Evolutionary conservation across 2,113 vertebrate genomes (phyloP).

Genomic region (Tragelaphus buxtoni): DNA sequence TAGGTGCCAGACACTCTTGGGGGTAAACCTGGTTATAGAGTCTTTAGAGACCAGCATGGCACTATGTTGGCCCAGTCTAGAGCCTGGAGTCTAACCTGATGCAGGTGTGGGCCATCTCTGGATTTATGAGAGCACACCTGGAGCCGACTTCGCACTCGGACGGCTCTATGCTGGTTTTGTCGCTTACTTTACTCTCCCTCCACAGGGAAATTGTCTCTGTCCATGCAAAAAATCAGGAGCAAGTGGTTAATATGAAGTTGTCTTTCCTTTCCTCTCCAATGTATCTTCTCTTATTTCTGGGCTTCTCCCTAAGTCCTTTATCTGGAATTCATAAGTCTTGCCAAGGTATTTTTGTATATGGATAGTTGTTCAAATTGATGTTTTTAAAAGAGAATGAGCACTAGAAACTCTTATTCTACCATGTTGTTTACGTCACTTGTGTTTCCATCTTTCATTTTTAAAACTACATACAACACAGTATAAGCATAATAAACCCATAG

Average conservation of each 20-base stretch:
- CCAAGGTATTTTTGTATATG: background rate
- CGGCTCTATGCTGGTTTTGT: background rate
- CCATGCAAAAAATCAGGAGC: accelerated
- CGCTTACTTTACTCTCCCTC: background rate
- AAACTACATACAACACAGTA: background rate
- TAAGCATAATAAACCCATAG: background rate
- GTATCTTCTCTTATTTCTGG: background rate
- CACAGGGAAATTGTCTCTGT: background rate
- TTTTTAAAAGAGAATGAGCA: background rate
- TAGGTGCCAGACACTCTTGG: no score
- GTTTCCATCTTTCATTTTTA: background rate
- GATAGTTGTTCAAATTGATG: background rate
- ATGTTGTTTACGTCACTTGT: background rate
- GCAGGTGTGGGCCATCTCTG: background rate
- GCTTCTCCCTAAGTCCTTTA: background rate
- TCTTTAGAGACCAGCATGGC: background rate
- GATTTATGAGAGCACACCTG: background rate
- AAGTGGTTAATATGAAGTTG: background rate
- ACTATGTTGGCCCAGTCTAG: background rate
- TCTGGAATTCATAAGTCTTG: background rate
- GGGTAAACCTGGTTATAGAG: background rate
- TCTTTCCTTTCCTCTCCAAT: background rate
- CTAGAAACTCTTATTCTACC: background rate
- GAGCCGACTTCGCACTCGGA: background rate
- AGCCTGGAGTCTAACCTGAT: background rate